These are phyloP conservation scores for Paracentrotus lividus DNA, from an alignment of 53 echinoderm and acorn worm genomes.

Conservation along the genomic window DNA sequence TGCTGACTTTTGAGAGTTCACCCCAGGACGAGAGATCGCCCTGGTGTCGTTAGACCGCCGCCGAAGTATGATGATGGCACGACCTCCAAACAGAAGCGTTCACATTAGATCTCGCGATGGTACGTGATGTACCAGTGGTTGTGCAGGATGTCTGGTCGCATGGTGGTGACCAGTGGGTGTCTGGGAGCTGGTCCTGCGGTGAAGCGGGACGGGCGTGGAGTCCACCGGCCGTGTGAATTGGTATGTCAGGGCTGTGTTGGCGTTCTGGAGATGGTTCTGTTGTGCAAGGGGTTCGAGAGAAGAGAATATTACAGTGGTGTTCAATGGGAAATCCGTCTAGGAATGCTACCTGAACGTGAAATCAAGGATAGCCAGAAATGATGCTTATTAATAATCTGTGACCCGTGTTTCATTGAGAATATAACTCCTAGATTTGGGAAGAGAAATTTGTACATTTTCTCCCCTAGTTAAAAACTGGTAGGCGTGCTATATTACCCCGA, in stretches of 20 bases:
- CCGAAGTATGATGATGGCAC: too few relatives aligned
- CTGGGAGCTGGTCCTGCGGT: not conserved
- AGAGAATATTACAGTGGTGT: not conserved
- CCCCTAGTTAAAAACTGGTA: too few relatives aligned
- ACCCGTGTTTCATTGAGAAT: not conserved
- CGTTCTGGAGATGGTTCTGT: not conserved
- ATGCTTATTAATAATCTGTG: not conserved
- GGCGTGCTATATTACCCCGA: too few relatives aligned
- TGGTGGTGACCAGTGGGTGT: not conserved
- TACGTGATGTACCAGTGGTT: not conserved
- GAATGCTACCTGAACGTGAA: not conserved
- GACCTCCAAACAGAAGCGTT: not conserved
- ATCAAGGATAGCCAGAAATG: not conserved
- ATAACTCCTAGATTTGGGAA: too few relatives aligned
- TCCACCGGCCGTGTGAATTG: conserved; percentile 3
- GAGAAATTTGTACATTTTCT: too few relatives aligned
- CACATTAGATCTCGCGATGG: not conserved
- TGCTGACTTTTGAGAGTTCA: conserved; percentile 6
- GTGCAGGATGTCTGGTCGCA: not conserved
- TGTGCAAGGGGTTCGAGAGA: not conserved
- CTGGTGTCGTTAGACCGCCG: not conserved
- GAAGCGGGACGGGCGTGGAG: not conserved
- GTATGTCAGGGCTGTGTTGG: not conserved
- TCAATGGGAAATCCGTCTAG: not conserved
- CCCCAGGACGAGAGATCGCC: conserved; percentile 3